Conservation (phyloP, 2,797 vertebrate genomes). For the Salmo trutta region DNA sequence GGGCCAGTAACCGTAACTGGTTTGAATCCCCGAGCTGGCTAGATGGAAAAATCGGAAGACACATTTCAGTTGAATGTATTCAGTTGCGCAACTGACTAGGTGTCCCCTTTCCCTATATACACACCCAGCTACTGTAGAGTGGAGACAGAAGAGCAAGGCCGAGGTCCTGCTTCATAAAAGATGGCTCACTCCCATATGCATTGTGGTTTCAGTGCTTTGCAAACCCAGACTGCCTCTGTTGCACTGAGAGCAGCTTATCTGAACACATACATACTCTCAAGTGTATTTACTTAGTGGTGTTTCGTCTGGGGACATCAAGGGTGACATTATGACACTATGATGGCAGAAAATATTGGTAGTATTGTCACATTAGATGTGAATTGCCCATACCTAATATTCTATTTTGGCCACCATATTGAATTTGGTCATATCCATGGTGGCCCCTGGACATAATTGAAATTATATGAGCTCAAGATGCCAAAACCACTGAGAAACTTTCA, state of each 20-base stretch:
- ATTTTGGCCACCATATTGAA: neutral
- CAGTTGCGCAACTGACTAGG: too few species aligned
- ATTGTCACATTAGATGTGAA: neutral
- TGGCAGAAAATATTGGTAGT: neutral
- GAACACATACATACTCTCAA: neutral
- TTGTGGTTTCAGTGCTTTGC: conserved; percentile 17
- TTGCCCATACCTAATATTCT: neutral
- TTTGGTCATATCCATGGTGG: neutral
- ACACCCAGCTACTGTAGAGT: conserved; percentile 9
- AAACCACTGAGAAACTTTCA: neutral
- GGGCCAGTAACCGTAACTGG: too few species aligned
- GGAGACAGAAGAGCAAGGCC: conserved; percentile 51
- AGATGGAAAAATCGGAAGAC: too few species aligned
- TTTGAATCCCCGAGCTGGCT: too few species aligned
- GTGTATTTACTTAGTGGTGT: neutral
- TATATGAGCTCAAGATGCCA: neutral
- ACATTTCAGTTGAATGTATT: too few species aligned
- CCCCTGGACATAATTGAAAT: neutral
- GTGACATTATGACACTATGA: neutral
- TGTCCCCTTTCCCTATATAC: neutral
- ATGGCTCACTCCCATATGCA: conserved; percentile 33
- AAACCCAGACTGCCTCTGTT: conserved; percentile 29
- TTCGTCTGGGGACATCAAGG: neutral
- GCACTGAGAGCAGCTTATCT: neutral
- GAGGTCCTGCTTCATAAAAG: conserved; percentile 28